Base-by-base conservation (phyloP, 2,113 vertebrate species). In the Tychaedon coryphoeus region DNA sequence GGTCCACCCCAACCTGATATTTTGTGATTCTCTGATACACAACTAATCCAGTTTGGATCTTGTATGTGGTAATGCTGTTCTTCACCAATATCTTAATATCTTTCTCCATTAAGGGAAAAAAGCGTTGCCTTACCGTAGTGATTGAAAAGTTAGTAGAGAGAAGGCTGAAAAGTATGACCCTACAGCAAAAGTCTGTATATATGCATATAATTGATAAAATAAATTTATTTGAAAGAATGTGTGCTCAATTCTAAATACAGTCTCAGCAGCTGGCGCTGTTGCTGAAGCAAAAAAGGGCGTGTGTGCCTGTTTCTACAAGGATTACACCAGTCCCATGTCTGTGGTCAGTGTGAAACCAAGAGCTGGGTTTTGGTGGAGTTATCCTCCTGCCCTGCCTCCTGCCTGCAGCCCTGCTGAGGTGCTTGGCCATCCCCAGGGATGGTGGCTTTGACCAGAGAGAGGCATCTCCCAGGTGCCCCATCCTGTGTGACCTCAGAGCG, bases 71-170 rank as follows among this genome's bases (percentile, higher is more conserved):
- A 57, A 71, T 51, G 43, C 16, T 90, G 24, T 31, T 45, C 33
- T 65, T 34, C 51, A 65, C 8, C 58, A 65, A 61, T 22, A 9
- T 69, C 50, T 71, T 43, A 50, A 25, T 31, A 71, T 56, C 34
- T 28, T 19, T 16, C 6, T 54, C 36, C 64, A 15, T 50, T n/a
- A 90, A 57, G 9, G 42, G 10, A 50, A 64, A 38, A 65, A 20
- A 17, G 0, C 1, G 0, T 38, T 57, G 6, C 19, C 33, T 58
- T n/a, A n/a, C 26, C 43, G 33, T n/a, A 43, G 20, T 50, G 26
- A 36, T 12, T 57, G 19, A 57, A 84, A 62, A 64, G 14, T 29
- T 51, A 45, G 23, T 29, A n/a, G 57, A 57, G 57, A 50, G 23
- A 71, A 33, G 19, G 12, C 28, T 77, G 45, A 12, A n/a, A 64